phyloP scores from a whole-genome alignment of 2,888 invertebrate genomes.

The Macrophya alboannulata region DNA sequence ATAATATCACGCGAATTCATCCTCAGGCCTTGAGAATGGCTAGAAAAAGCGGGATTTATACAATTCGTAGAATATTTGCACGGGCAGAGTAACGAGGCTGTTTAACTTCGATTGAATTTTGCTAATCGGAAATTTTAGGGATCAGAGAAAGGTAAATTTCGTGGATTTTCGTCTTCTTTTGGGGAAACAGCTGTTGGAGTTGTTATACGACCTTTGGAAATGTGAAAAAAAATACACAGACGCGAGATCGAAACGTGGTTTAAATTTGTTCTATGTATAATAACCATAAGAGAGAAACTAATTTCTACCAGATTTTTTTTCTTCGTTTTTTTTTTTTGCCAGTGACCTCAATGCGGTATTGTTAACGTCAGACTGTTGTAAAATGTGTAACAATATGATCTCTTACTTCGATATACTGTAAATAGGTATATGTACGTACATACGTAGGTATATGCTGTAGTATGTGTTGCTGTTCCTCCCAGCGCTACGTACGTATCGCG shows the following conservation, averaged over 20 bases:
- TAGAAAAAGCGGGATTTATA: neutral
- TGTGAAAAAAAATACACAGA: neutral
- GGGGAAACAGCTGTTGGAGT: no score
- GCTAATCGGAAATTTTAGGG: neutral
- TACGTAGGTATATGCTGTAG: neutral
- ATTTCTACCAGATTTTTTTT: conserved; percentile 17
- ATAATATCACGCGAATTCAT: neutral
- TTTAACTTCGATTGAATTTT: neutral
- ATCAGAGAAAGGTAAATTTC: no score
- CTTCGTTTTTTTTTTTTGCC: neutral
- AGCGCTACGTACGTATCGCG: neutral
- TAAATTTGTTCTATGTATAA: neutral
- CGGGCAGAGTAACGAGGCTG: neutral
- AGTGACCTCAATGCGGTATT: conserved; percentile 49
- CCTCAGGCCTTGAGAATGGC: neutral
- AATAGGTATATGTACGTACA: no score
- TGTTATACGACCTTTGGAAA: neutral
- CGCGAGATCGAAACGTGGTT: neutral
- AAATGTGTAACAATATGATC: conserved; percentile 36
- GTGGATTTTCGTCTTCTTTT: no score
- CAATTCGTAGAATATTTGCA: neutral
- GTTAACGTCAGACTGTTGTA: conserved; percentile 34
- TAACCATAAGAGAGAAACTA: conserved; percentile 24
- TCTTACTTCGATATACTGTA: neutral
- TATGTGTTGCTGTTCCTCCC: neutral